Conservation (phyloP, 2,888 invertebrate species). For the Habrosyne pyritoides region DNA sequence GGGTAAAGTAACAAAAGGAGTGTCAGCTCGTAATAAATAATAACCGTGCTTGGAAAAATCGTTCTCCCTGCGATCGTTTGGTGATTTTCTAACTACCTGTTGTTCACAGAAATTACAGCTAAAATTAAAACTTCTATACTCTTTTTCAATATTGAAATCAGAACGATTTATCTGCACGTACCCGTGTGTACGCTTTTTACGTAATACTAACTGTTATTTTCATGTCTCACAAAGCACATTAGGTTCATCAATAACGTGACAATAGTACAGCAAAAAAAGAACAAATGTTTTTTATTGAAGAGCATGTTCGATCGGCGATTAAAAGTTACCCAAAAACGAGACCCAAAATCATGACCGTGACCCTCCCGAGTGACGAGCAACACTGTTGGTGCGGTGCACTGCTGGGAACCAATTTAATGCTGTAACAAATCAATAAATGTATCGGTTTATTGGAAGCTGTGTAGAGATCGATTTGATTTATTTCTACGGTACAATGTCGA, state of each 20-base stretch:
- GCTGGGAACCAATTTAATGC: conserved; percentile 82
- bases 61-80: conserved; percentile 24
- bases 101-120: neutral
- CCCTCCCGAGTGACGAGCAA: conserved; percentile 45
- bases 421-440: conserved; percentile 84
- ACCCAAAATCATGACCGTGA: conserved; percentile 60
- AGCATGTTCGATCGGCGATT: conserved; percentile 40
- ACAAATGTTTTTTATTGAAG: conserved; percentile 47
- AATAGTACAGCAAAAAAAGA: conserved; percentile 45
- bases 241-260: conserved; percentile 47
- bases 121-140: conserved; percentile 9
- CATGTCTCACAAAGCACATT: conserved; percentile 41
- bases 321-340: conserved; percentile 44
- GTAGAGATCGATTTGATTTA: conserved; percentile 81
- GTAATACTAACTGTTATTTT: conserved; percentile 5
- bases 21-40: conserved; percentile 49
- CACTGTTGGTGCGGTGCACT: conserved; percentile 64
- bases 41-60: conserved; percentile 34
- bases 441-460: conserved; percentile 82
- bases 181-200: conserved; percentile 11
- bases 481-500: conserved; percentile 69
- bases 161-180: conserved; percentile 21
- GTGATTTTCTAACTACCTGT: conserved; percentile 21
- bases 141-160: conserved; percentile 17
- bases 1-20: conserved; percentile 62